Evolutionary conservation across 1,140 invertebrate genomes (phyloP), one percentile per base, ranked within the genome.

Genomic region (Drosophila bocki): DNA sequence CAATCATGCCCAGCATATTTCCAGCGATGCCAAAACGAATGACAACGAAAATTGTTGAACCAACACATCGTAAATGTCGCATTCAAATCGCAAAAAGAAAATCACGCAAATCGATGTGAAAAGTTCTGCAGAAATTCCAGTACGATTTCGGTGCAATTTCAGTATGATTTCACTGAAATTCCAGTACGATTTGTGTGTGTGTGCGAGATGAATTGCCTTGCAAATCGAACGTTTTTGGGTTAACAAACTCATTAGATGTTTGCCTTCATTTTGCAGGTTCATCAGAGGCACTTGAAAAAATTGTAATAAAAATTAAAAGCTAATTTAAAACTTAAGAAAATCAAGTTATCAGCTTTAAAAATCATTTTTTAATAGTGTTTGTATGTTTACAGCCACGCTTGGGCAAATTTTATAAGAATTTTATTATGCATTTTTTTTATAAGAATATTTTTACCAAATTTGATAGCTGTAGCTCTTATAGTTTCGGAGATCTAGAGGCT

Each of bases 211-310:
- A 70, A 71, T 65, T 51, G 57, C 50, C 57, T 62, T 42, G 15
- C 53, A 44, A 70, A 41, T 59, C 22, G 26, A 63, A 32, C 22
- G 53, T 39, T 56, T 85, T 65, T 80, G 79, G 83, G 83, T 80
- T 87, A 82, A 86, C 67, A 86, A 86, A 86, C 83, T 82, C 83
- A 86, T 87, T 86, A 87, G 67, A 59, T 63, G 35, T 65, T 59
- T 67, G 63, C 63, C 62, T 57, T 56, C 62, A 65, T 60, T 60
- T 37, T 41, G 32, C 56, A 33, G 39, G 15, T 26, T 6, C 44
- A 68, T 32, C 45, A 53, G 9, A 22, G 17, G 7, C 42, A 47
- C 56, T 54, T 57, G 2, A 12, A n/a, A 12, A 19, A n/a, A 13
- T 11, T 1, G 15, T 5, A 7, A 8, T 33, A 0, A 17, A 22